phyloP scores from a whole-genome alignment of 2,113 vertebrate species.

The pig (Sus scrofa) region T2T-Sscrofa CM000813.6:89842501-89843000 shows the following conservation, averaged over 20 bases:
- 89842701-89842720: background rate
- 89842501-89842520: background rate
- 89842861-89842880: background rate
- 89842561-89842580: background rate
- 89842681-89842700: background rate
- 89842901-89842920: background rate
- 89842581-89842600: background rate
- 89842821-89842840: background rate
- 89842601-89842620: background rate
- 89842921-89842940: background rate
- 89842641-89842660: background rate
- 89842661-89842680: background rate
- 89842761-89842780: background rate
- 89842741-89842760: background rate
- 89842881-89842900: background rate
- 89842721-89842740: background rate
- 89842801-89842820: background rate
- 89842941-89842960: background rate
- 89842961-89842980: background rate
- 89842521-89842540: accelerated
- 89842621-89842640: background rate
- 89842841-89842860: background rate
- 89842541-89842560: background rate
- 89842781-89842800: background rate
- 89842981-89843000: background rate